These are phyloP conservation scores for Pseudanteris insignis DNA, from an alignment of 2,888 invertebrate species.

Conservation along the genomic window DNA sequence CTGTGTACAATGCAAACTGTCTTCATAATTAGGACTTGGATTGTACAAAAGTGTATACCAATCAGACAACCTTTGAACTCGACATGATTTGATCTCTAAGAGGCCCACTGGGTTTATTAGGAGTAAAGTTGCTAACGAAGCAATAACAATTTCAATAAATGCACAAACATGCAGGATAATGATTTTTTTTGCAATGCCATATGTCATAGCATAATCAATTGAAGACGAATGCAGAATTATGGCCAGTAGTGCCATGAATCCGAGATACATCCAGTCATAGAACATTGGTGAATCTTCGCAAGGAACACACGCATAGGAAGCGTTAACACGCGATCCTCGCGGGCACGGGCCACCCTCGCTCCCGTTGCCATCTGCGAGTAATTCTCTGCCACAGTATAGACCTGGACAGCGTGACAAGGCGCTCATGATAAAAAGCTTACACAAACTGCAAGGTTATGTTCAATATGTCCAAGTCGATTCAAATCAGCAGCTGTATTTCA, in stretches of 20 bases:
- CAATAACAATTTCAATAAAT: slow-evolving; percentile 79
- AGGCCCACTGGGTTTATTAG: slow-evolving; percentile 84
- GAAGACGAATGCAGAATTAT: slow-evolving; percentile 91
- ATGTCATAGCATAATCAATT: slow-evolving; percentile 83
- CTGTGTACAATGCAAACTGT: slow-evolving; percentile 91
- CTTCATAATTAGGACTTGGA: slow-evolving; percentile 90
- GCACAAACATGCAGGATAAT: slow-evolving; percentile 84
- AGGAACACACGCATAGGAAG: slow-evolving; percentile 77
- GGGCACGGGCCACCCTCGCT: slow-evolving; percentile 89
- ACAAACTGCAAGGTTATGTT: no score
- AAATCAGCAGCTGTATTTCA: neutral
- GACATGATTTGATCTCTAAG: slow-evolving; percentile 80
- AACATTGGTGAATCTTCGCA: slow-evolving; percentile 80
- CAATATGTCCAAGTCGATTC: no score
- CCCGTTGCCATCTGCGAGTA: slow-evolving; percentile 75
- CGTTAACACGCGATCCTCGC: slow-evolving; percentile 80
- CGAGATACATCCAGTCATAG: slow-evolving; percentile 94
- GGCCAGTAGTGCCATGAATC: slow-evolving; percentile 91
- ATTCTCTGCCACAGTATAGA: slow-evolving; percentile 81
- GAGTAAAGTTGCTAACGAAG: slow-evolving; percentile 81
- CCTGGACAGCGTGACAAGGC: slow-evolving; percentile 74
- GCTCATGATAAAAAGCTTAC: neutral
- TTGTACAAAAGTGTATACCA: slow-evolving; percentile 98
- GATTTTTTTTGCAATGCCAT: slow-evolving; percentile 80
- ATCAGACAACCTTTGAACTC: slow-evolving; percentile 83